Percentiles rank a stretch among this genome's conserved stretches.
These are phyloP conservation scores for Drosophila arizonae DNA, from an alignment of 1,140 invertebrate genomes.

Conservation along the genomic window DNA sequence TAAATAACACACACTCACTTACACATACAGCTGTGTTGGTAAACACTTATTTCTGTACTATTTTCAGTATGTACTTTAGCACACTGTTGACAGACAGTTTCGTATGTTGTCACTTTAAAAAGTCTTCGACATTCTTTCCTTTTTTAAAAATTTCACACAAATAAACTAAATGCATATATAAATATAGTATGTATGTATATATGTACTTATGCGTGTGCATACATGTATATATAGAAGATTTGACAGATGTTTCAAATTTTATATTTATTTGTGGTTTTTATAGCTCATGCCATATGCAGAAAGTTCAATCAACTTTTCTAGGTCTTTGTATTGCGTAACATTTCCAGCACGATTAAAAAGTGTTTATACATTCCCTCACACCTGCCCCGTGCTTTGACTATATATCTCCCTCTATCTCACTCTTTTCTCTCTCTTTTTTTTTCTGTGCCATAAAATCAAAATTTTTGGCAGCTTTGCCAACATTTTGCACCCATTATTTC, in stretches of 20 bases:
- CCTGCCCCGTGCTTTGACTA: neutral
- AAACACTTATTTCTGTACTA: constrained; percentile 3
- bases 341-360: constrained; percentile 1
- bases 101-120: constrained; percentile 27
- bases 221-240: constrained; percentile 17
- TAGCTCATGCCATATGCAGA: neutral
- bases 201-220: neutral
- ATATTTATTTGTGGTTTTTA: neutral
- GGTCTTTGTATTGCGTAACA: neutral
- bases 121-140: constrained; percentile 15
- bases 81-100: constrained; percentile 35
- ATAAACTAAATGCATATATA: neutral
- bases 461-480: constrained; percentile 36
- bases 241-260: constrained; percentile 17
- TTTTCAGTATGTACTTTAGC: constrained; percentile 20
- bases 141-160: constrained; percentile 11
- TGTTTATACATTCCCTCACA: neutral
- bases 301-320: constrained; percentile 21
- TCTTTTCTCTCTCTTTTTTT: neutral
- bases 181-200: neutral
- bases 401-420: neutral
- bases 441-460: constrained; percentile 4
- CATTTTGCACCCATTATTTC: constrained; percentile 25
- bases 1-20: neutral
- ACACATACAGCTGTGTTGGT: constrained; percentile 6